Conservation (phyloP, 2,113 vertebrate species). For the Anhinga rufa region DNA sequence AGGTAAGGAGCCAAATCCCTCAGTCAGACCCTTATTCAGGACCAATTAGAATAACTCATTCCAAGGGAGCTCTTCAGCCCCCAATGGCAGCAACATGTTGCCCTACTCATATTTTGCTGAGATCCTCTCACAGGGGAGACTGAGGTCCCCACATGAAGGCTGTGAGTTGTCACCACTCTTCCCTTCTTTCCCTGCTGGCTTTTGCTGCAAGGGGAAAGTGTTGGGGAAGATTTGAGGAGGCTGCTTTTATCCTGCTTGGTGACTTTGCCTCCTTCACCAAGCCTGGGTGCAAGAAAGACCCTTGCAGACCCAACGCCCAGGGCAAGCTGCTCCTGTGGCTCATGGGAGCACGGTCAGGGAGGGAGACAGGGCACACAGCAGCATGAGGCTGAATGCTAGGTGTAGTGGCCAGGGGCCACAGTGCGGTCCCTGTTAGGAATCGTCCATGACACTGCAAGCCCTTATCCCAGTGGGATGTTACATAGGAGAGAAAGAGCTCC, state of each 20-base stretch:
- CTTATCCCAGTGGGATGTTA: background rate
- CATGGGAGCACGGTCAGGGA: accelerated
- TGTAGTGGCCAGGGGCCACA: accelerated
- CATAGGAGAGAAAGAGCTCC: accelerated
- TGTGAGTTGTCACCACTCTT: too few relatives aligned
- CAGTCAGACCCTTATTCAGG: accelerated
- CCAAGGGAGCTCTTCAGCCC: background rate
- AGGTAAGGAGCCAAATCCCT: too few relatives aligned
- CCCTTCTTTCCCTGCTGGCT: background rate
- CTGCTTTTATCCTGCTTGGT: background rate
- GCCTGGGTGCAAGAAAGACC: accelerated
- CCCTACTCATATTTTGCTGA: accelerated
- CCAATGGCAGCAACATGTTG: accelerated
- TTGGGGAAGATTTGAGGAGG: background rate
- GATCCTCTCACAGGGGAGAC: background rate
- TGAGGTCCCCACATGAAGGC: background rate
- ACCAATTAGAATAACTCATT: too few relatives aligned
- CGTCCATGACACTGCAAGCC: accelerated
- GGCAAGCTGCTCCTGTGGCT: background rate
- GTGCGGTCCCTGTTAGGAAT: too few relatives aligned
- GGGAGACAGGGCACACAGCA: too few relatives aligned
- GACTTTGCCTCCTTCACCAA: too few relatives aligned
- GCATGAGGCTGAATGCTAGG: too few relatives aligned
- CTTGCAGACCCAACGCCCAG: accelerated
- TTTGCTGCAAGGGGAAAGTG: background rate